Conservation (phyloP, 2,113 vertebrate species). For the Spheniscus mendiculus region DNA sequence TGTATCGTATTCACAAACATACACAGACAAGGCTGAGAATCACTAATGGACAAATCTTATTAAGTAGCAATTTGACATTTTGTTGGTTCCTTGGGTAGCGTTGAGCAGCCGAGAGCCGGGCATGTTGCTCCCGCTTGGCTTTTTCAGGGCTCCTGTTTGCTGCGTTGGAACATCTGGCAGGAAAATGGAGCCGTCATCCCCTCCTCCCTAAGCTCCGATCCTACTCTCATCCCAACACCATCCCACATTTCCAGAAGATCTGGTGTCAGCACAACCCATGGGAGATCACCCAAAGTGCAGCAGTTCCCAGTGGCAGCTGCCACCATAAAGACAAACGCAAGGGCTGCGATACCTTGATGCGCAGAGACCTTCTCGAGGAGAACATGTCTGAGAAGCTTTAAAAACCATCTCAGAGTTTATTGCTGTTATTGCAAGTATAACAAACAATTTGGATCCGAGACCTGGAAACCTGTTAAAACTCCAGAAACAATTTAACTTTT, state of each 20-base stretch:
- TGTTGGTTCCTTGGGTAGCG: accelerated
- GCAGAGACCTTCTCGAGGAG: not conserved
- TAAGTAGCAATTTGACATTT: not conserved
- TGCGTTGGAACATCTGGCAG: not conserved
- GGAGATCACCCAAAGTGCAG: not conserved
- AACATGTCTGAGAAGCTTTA: not conserved
- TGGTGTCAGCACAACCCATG: not conserved
- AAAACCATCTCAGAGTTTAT: not conserved
- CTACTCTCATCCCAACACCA: not conserved
- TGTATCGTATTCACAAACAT: not conserved
- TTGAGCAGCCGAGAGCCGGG: not conserved
- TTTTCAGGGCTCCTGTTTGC: not conserved
- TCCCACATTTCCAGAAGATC: not conserved
- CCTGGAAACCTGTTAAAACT: slow-evolving; percentile 22
- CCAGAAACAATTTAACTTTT: not conserved
- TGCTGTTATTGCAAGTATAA: not conserved
- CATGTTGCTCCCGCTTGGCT: not conserved
- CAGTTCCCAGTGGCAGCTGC: not conserved
- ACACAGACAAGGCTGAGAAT: not conserved
- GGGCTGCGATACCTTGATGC: not conserved
- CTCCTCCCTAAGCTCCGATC: not conserved
- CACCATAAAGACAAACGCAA: not conserved
- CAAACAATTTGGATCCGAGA: not conserved
- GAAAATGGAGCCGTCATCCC: accelerated
- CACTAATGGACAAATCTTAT: accelerated